These are phyloP conservation scores for Sylvia atricapilla DNA, from an alignment of 2,113 vertebrate species.

Conservation along the genomic window DNA sequence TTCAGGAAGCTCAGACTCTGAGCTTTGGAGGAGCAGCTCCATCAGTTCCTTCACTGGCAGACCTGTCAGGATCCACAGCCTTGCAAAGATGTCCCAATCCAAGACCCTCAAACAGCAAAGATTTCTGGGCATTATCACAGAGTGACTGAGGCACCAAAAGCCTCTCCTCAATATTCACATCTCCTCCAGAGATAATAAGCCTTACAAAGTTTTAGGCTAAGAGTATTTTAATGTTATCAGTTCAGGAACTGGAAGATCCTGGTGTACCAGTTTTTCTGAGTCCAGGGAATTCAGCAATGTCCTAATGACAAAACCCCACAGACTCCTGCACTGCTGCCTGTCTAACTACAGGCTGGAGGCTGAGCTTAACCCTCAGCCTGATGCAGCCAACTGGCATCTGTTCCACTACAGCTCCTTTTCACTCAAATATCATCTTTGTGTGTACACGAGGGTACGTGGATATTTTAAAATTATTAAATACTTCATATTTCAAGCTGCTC, in stretches of 20 bases:
- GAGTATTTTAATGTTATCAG: background rate
- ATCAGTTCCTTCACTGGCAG: background rate
- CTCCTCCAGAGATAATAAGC: background rate
- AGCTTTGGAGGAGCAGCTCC: background rate
- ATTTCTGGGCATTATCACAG: background rate
- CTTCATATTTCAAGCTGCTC: background rate
- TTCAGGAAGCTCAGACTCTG: background rate
- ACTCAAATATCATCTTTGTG: background rate
- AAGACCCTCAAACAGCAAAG: background rate
- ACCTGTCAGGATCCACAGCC: background rate
- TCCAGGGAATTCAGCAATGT: background rate
- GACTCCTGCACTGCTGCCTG: background rate
- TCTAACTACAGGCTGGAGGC: background rate
- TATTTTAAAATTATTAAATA: background rate
- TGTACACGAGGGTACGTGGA: rapidly evolving
- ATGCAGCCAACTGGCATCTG: background rate
- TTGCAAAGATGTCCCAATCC: rapidly evolving
- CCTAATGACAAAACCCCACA: background rate
- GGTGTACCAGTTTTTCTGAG: background rate
- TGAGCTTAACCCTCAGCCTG: background rate
- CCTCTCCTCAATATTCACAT: background rate
- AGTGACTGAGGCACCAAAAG: background rate
- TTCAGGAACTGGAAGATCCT: background rate
- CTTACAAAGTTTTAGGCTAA: background rate
- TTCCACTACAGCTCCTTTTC: background rate